Conservation (phyloP, 23 tunicate genomes). For the Styela clava region DNA sequence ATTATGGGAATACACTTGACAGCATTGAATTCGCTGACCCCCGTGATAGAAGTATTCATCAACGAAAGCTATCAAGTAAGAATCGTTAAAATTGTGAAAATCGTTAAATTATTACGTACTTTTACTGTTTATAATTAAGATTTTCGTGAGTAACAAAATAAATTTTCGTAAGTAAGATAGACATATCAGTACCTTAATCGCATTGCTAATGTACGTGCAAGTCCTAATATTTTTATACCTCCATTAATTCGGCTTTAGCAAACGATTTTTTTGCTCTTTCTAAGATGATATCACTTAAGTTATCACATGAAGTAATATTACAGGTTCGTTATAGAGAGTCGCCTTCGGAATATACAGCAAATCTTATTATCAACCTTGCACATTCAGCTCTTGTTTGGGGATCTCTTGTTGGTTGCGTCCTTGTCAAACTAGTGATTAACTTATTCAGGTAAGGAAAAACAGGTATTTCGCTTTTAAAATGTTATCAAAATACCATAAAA, state of each 20-base stretch:
- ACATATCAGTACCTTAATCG: no score
- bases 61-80: constrained; percentile 20
- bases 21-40: constrained; percentile 5
- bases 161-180: no score
- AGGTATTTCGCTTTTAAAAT: not conserved
- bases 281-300: no score
- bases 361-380: not conserved
- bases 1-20: not conserved
- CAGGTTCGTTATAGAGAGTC: not conserved
- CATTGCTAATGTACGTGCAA: no score
- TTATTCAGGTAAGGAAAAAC: not conserved
- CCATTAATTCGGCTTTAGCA: no score
- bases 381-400: not conserved
- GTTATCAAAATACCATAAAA: no score
- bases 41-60: constrained; percentile 13
- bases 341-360: not conserved
- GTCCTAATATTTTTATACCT: no score
- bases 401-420: not conserved
- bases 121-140: no score
- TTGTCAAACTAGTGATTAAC: not conserved
- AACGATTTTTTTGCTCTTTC: no score
- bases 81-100: not conserved
- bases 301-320: no score
- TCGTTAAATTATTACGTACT: not conserved
- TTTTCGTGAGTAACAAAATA: no score